These are phyloP conservation scores for Chloroceryle aenea DNA, from an alignment of 2,113 vertebrate genomes.

Conservation along the genomic window DNA sequence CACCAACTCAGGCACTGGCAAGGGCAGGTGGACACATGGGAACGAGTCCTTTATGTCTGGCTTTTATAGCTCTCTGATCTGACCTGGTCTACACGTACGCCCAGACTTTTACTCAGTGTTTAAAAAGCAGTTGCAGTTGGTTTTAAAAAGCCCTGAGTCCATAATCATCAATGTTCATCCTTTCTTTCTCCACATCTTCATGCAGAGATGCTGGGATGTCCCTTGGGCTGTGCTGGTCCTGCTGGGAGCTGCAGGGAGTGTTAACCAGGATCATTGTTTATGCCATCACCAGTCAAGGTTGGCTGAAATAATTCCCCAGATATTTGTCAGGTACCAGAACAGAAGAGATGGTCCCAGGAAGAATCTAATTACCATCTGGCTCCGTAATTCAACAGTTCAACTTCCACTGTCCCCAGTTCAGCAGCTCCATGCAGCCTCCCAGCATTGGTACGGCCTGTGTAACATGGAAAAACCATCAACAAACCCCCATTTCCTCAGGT, in stretches of 20 bases:
- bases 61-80: neutral
- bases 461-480: neutral
- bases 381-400: neutral
- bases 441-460: fast-evolving
- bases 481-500: neutral
- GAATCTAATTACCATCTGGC: neutral
- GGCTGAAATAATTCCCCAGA: neutral
- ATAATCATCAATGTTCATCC: neutral
- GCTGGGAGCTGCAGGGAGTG: neutral
- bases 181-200: neutral
- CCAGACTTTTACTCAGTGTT: neutral
- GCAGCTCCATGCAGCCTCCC: neutral
- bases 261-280: neutral
- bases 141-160: neutral
- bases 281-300: neutral
- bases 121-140: neutral
- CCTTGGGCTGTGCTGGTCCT: neutral
- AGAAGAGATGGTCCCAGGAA: neutral
- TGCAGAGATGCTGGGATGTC: neutral
- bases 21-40: neutral
- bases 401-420: neutral
- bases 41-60: neutral
- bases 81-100: neutral
- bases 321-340: neutral
- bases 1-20: neutral